A percentile compares a stretch with the other conserved stretches of the same genome.
These are phyloP conservation scores for Centropus bengalensis DNA, from an alignment of 2,113 vertebrate species.

Conservation along the genomic window DNA sequence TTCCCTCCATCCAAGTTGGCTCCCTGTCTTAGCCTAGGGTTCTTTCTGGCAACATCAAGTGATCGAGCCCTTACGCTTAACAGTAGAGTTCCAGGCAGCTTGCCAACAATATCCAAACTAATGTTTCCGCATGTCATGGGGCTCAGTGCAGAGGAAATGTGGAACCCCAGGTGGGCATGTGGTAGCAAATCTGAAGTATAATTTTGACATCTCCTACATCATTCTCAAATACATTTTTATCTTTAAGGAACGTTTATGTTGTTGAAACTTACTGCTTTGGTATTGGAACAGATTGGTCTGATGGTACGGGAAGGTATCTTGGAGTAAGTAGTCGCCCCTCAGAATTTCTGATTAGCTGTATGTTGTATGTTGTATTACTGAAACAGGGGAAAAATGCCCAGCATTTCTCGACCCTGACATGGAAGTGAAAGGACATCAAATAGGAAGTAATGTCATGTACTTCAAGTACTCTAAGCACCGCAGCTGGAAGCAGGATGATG, in stretches of 20 bases:
- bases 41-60: neutral
- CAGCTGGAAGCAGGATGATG: neutral
- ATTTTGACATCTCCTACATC: neutral
- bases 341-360: constrained; percentile 41
- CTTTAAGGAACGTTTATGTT: neutral
- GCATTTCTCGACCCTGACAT: neutral
- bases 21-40: neutral
- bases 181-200: neutral
- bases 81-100: neutral
- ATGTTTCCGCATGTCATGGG: neutral
- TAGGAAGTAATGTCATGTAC: neutral
- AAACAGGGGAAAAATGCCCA: neutral
- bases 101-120: neutral
- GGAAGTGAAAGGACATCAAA: constrained; percentile 4
- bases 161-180: neutral
- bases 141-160: neutral
- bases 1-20: neutral
- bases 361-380: neutral
- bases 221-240: neutral
- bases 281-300: neutral
- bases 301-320: neutral
- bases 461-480: neutral
- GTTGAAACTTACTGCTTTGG: neutral
- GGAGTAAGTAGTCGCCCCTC: neutral
- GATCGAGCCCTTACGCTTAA: neutral